Evolutionary conservation across 2,888 invertebrate genomes (phyloP).

Genomic region (Dicranocentrus wangi): DNA sequence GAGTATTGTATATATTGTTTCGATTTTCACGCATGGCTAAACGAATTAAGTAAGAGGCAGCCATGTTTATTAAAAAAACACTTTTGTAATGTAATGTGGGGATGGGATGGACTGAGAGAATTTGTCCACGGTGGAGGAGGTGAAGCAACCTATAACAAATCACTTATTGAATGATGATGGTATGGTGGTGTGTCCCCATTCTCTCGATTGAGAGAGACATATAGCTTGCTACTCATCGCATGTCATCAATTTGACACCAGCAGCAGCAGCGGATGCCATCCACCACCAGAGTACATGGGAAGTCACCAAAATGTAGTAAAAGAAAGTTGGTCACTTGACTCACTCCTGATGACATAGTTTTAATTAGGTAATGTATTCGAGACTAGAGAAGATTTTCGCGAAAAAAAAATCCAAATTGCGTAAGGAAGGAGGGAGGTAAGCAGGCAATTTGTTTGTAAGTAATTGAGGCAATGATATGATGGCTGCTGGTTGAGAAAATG

Average conservation of each 20-base stretch:
- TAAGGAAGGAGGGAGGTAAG: neutral
- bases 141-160: conserved; percentile 9
- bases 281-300: neutral
- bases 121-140: conserved; percentile 31
- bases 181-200: conserved; percentile 52
- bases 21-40: neutral
- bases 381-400: conserved; percentile 18
- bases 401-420: neutral
- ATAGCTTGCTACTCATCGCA: conserved; percentile 3
- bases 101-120: conserved; percentile 12
- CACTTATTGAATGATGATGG: conserved; percentile 22
- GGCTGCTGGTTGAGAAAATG: neutral
- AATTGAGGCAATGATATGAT: too few species aligned
- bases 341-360: conserved; percentile 27
- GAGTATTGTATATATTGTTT: conserved; percentile 29
- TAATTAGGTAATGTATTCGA: conserved; percentile 20
- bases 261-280: neutral
- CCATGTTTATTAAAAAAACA: too few species aligned
- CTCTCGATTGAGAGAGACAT: neutral
- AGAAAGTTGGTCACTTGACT: conserved; percentile 26
- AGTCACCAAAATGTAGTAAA: too few species aligned
- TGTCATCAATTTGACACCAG: conserved; percentile 31
- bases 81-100: neutral
- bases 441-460: neutral
- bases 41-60: too few species aligned